Evolutionary conservation across 2,888 invertebrate species (phyloP), one percentile per base, ranked within the genome.

Genomic region (Leuctra nigra): DNA sequence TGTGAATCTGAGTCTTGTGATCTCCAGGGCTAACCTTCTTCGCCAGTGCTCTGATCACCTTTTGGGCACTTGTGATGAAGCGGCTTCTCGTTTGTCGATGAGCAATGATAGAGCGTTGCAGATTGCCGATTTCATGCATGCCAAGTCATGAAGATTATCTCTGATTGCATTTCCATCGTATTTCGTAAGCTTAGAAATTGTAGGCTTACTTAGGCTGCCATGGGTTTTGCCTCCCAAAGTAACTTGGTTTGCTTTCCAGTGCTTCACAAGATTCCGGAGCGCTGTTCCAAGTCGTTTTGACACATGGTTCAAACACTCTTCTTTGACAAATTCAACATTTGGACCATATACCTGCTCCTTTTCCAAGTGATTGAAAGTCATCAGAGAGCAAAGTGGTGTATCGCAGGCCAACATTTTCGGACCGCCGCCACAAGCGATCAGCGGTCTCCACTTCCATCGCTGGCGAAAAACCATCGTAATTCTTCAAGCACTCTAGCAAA

Each of bases 31-130:
- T 3, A 11, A 36, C 22, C n/a, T 35, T 29, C 14, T 48, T 47
- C 11, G 62, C 59, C 35, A 56, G 7, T 4, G 59, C 55, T 46
- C 55, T 38, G 24, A 4, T 9, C 22, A 35, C 62, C 62, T 22
- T 47, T 7, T 18, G 57, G 63, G 44, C 63, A 64, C 13, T 58
- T 52, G 16, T 61, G 44, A 46, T 66, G 64, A 47, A 62, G 58
- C 4, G 63, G 64, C 18, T 63, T 61, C n/a, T 61, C 52, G 24
- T 64, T 61, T 11, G 64, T 64, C 1, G 63, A 64, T 25, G 61
- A 50, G 20, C 62, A 64, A 47, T 64, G 64, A 44, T 63, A 46
- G 14, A 61, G 56, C 4, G 63, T 65, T 13, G 62, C 64, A 56
- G 16, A 65, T 63, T 22, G 47, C 59, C 9, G 29, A 54, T 22